Evolutionary conservation across 2,888 invertebrate species (phyloP).

Genomic region (Drosophila anomalipes): DNA sequence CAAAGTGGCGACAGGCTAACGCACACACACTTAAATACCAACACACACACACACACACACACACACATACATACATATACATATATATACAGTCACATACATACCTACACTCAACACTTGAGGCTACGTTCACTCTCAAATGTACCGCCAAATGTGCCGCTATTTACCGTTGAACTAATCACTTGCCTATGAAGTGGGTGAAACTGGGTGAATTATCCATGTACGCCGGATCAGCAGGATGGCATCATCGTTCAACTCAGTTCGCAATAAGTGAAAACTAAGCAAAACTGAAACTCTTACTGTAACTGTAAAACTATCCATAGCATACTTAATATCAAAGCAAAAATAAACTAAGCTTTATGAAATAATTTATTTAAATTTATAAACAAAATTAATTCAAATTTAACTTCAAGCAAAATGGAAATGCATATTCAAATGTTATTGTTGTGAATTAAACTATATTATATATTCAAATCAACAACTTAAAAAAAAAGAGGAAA

Average conservation of each 20-base stretch:
- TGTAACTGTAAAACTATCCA: slow-evolving; percentile 51
- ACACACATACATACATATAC: slow-evolving; percentile 3
- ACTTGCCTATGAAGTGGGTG: not conserved
- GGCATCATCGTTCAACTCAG: slow-evolving; percentile 18
- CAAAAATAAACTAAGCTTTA: slow-evolving; percentile 61
- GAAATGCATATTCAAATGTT: slow-evolving; percentile 80
- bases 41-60: slow-evolving; percentile 23
- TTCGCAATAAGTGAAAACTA: slow-evolving; percentile 16
- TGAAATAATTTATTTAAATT: slow-evolving; percentile 56
- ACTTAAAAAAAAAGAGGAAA: slow-evolving; percentile 16
- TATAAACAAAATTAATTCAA: slow-evolving; percentile 55
- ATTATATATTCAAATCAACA: slow-evolving; percentile 56
- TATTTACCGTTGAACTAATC: slow-evolving; percentile 9
- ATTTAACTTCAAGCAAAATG: slow-evolving; percentile 56
- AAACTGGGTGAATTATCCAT: not conserved
- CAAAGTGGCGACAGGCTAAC: slow-evolving; percentile 32
- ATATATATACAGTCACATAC: slow-evolving; percentile 11
- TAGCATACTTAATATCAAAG: slow-evolving; percentile 31
- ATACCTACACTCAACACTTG: slow-evolving; percentile 18
- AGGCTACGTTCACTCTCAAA: slow-evolving; percentile 30
- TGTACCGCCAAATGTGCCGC: slow-evolving; percentile 25
- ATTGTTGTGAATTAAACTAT: slow-evolving; percentile 81
- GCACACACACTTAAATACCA: slow-evolving; percentile 31
- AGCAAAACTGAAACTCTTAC: slow-evolving; percentile 20
- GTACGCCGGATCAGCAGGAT: slow-evolving; percentile 9